These are phyloP conservation scores for Trematocara variabile DNA, from an alignment of 2,113 vertebrate species.

Conservation along the genomic window DNA sequence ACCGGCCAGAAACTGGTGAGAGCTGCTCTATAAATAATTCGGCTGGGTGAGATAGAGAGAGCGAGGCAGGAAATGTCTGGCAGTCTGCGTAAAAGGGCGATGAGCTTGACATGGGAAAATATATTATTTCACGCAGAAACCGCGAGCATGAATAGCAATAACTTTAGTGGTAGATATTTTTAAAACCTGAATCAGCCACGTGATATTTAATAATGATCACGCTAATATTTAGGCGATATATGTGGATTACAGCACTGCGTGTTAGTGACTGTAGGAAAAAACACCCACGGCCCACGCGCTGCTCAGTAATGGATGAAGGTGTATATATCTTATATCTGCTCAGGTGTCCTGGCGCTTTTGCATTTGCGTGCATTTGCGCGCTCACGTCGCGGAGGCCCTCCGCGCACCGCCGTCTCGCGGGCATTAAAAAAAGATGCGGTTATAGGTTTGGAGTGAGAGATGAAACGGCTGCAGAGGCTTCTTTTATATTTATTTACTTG, in stretches of 20 bases:
- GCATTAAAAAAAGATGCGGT: slow-evolving; percentile 17
- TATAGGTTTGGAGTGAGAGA: not conserved
- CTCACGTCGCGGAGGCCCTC: not conserved
- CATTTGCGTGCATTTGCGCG: not conserved
- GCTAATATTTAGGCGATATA: not conserved
- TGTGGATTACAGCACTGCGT: not conserved
- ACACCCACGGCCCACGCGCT: not conserved
- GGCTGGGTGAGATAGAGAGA: not conserved
- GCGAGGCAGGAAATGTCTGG: not conserved
- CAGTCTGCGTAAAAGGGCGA: not conserved
- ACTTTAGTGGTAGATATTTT: not conserved
- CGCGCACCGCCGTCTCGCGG: fast-evolving
- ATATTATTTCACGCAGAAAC: not conserved
- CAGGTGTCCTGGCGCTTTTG: not conserved
- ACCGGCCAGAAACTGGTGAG: not conserved
- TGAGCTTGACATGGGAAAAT: not conserved
- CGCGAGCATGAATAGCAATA: not conserved
- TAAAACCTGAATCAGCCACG: not conserved
- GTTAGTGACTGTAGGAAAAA: fast-evolving
- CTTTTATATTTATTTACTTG: not conserved
- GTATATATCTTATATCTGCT: fast-evolving
- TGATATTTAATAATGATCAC: not conserved
- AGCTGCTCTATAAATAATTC: slow-evolving; percentile 18
- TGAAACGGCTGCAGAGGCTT: not conserved
- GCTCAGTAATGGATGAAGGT: not conserved